Evolutionary conservation across 2,113 vertebrate species (phyloP).

Genomic region (Chloropsis cyanopogon): DNA sequence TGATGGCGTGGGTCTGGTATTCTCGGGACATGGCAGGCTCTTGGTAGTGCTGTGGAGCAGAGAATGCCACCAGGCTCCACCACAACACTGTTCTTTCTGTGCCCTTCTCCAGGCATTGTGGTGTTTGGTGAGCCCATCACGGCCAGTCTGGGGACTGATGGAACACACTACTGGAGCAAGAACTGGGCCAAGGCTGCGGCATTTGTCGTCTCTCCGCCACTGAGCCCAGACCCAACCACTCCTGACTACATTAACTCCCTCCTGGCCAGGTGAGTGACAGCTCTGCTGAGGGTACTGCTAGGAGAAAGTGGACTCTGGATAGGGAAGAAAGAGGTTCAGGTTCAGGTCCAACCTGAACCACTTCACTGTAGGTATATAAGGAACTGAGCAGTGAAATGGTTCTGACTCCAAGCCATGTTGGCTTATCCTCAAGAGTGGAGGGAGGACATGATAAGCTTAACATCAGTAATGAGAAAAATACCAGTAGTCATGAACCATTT

Average conservation of each 20-base stretch:
- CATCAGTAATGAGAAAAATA: background rate
- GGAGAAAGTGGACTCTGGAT: fast-evolving
- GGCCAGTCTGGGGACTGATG: constrained; percentile 92
- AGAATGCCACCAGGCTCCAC: background rate
- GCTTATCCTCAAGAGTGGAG: background rate
- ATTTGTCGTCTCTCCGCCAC: constrained; percentile 92
- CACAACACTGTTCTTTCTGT: background rate
- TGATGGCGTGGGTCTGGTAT: background rate
- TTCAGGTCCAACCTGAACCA: background rate
- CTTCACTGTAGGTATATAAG: background rate
- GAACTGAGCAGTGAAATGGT: background rate
- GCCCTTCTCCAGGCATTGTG: constrained; percentile 81
- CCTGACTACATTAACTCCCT: constrained; percentile 96
- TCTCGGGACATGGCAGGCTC: background rate
- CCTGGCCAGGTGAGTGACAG: constrained; percentile 85
- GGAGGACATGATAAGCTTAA: background rate
- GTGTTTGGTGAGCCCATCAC: constrained; percentile 97
- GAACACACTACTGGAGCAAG: constrained; percentile 99
- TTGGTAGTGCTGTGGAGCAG: background rate
- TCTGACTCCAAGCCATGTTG: background rate
- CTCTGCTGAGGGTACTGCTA: background rate
- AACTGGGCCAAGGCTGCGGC: constrained; percentile 98
- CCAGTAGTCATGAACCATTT: background rate
- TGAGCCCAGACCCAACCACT: constrained; percentile 96
- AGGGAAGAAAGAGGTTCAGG: background rate